Evolutionary conservation across 2,113 vertebrate species (phyloP).

Genomic region (Pogona vitticeps): DNA sequence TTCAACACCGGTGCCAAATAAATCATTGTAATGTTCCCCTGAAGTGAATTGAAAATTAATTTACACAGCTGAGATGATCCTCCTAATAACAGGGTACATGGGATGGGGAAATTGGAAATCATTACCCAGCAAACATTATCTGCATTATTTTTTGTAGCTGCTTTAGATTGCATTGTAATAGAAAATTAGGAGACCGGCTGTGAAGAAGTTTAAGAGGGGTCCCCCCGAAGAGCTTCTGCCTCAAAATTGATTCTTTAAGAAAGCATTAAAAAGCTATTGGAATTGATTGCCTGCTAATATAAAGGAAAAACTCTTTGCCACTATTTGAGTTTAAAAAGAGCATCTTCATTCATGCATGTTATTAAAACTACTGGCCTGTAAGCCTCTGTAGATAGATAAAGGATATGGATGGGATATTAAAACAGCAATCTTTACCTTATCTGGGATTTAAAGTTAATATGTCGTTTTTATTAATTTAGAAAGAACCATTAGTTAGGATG

Average conservation of each 20-base stretch:
- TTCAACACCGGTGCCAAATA: constrained; percentile 78
- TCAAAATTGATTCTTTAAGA: constrained; percentile 86
- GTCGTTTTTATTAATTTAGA: constrained; percentile 81
- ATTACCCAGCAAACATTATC: constrained; percentile 92
- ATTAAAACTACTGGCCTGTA: constrained; percentile 91
- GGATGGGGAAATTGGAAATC: constrained; percentile 90
- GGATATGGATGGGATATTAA: constrained; percentile 83
- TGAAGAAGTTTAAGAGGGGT: constrained; percentile 82
- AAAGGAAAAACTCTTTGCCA: constrained; percentile 82
- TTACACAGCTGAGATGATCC: constrained; percentile 87
- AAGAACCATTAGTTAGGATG: constrained; percentile 80
- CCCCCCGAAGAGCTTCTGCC: constrained; percentile 83
- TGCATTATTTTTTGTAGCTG: constrained; percentile 87
- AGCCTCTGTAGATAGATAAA: constrained; percentile 84
- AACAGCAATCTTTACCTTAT: constrained; percentile 81
- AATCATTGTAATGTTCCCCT: constrained; percentile 90
- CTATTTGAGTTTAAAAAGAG: constrained; percentile 84
- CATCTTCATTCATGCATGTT: constrained; percentile 90
- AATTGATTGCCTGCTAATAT: constrained; percentile 91
- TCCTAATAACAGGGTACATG: constrained; percentile 89
- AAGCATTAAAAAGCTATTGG: constrained; percentile 89
- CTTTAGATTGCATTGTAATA: constrained; percentile 84
- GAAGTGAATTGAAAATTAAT: constrained; percentile 95
- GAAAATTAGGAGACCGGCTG: constrained; percentile 82
- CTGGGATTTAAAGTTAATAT: constrained; percentile 82